Percentiles rank a stretch among this genome's conserved stretches.
These are phyloP conservation scores for Myotis vivesi DNA, from an alignment of 2,797 vertebrate genomes.

Conservation along the genomic window DNA sequence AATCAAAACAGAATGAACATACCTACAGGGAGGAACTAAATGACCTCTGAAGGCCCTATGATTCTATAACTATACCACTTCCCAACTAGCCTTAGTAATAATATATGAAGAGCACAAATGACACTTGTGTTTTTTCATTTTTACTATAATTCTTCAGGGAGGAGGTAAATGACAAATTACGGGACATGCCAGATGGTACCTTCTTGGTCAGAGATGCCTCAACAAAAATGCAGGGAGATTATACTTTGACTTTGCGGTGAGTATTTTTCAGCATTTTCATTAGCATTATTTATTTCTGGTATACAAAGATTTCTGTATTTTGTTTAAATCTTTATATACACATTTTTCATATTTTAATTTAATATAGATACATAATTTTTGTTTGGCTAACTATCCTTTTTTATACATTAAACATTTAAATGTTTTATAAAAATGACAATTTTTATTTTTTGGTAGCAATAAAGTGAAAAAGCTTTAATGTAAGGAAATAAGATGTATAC, in stretches of 20 bases:
- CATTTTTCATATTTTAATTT: constrained; percentile 42
- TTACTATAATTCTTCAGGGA: constrained; percentile 85
- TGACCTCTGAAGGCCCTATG: not conserved
- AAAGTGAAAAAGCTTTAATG: constrained; percentile 42
- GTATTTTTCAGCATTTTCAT: constrained; percentile 44
- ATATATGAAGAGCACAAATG: not conserved
- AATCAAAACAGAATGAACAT: constrained; percentile 47
- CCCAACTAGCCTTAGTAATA: constrained; percentile 36
- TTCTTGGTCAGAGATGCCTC: constrained; percentile 97
- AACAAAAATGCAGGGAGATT: constrained; percentile 96
- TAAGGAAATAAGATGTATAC: constrained; percentile 1
- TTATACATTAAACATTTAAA: constrained; percentile 46
- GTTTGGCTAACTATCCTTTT: not conserved
- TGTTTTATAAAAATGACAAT: not conserved
- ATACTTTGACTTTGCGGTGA: constrained; percentile 95
- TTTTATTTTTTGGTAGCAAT: constrained; percentile 52
- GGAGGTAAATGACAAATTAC: constrained; percentile 95
- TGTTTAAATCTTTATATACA: constrained; percentile 33
- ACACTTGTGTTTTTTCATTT: constrained; percentile 17
- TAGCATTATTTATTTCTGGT: constrained; percentile 47
- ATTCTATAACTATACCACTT: not conserved
- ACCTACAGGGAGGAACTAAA: not conserved
- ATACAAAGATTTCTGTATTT: constrained; percentile 28
- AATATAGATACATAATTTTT: constrained; percentile 57
- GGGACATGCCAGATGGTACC: constrained; percentile 97